Percentiles rank a stretch among this genome's conserved stretches.
Evolutionary conservation across 2,888 invertebrate species (phyloP).

Genomic region (Cephus nigrinus): DNA sequence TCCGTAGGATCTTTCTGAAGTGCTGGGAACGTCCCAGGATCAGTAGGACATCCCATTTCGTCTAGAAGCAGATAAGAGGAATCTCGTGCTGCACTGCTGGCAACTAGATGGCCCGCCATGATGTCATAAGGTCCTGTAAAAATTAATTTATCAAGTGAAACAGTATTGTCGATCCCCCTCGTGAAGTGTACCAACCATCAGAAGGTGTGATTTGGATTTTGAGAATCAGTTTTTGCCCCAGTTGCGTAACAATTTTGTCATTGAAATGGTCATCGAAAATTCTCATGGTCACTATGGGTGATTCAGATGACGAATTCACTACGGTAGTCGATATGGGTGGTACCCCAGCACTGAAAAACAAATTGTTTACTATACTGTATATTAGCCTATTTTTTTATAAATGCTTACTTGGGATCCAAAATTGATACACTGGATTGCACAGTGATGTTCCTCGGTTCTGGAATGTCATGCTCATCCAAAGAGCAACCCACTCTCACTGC

Average conservation of each 20-base stretch:
- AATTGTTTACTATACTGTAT: background rate
- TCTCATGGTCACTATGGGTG: constrained; percentile 70
- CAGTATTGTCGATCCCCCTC: too few relatives aligned
- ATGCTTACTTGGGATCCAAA: constrained; percentile 67
- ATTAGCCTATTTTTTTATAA: background rate
- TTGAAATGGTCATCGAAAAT: constrained; percentile 71
- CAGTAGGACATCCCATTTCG: constrained; percentile 83
- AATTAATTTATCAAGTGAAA: background rate
- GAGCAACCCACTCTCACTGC: constrained; percentile 84
- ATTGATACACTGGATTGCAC: constrained; percentile 72
- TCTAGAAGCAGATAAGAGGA: constrained; percentile 82
- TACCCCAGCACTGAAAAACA: constrained; percentile 51
- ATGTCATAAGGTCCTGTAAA: constrained; percentile 71
- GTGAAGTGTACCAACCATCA: constrained; percentile 64
- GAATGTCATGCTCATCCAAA: constrained; percentile 68
- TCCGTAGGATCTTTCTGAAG: constrained; percentile 62
- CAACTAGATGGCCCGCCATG: constrained; percentile 82
- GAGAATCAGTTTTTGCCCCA: constrained; percentile 76
- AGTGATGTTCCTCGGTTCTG: constrained; percentile 67
- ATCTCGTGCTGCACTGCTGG: constrained; percentile 80
- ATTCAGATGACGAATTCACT: constrained; percentile 67
- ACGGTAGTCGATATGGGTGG: constrained; percentile 67
- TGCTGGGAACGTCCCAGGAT: constrained; percentile 73
- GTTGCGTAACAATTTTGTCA: constrained; percentile 74
- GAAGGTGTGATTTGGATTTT: constrained; percentile 72